Percentiles rank a stretch among this genome's conserved stretches.
Conservation (phyloP, 2,888 invertebrate genomes). For the Megaustenia siamemsis region DNA sequence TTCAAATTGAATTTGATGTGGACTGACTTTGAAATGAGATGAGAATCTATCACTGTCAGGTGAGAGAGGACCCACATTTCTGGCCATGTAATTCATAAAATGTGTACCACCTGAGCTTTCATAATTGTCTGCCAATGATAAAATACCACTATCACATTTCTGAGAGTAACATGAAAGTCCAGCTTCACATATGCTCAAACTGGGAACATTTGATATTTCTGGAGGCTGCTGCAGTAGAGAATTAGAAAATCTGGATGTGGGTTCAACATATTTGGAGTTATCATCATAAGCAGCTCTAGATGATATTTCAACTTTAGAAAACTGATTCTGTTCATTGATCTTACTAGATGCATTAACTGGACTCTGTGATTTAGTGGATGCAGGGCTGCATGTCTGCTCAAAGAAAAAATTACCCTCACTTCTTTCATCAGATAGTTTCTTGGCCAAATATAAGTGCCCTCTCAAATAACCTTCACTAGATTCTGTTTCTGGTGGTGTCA, state of each 20-base stretch:
- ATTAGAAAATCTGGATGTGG: not conserved
- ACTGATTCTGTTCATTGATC: not conserved
- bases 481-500: constrained; percentile 44
- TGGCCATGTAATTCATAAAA: not conserved
- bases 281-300: not conserved
- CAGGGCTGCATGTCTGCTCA: constrained; percentile 37
- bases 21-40: not conserved
- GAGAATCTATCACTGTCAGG: constrained; percentile 13
- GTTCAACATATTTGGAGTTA: not conserved
- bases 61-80: not conserved
- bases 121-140: not conserved
- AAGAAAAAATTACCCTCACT: constrained; percentile 63
- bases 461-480: constrained; percentile 60
- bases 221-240: not conserved
- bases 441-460: constrained; percentile 80
- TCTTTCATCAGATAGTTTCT: constrained; percentile 81
- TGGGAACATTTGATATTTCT: not conserved
- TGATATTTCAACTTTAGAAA: not conserved
- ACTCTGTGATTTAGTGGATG: constrained; percentile 34
- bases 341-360: constrained; percentile 9
- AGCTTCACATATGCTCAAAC: constrained; percentile 24
- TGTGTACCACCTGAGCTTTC: not conserved
- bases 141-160: not conserved
- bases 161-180: not conserved
- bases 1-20: not conserved